phyloP scores from a whole-genome alignment of 2,797 vertebrate species.

The Melopsittacus undulatus region DNA sequence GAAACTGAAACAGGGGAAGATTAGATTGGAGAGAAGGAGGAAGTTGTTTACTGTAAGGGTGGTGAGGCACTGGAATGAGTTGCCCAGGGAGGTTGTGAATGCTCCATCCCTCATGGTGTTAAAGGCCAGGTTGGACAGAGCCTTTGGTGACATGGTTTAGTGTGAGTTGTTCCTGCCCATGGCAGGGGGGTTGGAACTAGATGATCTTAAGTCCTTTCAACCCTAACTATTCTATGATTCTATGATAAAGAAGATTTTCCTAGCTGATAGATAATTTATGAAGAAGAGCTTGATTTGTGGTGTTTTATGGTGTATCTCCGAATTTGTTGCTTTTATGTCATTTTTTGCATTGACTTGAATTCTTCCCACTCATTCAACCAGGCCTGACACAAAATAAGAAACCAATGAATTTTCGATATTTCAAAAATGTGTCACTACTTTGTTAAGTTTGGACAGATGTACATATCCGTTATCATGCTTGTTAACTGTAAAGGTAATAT shows the following conservation, averaged over 20 bases:
- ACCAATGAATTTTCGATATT: neutral
- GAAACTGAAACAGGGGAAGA: too few relatives aligned
- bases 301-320: neutral
- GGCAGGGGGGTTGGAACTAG: too few relatives aligned
- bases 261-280: neutral
- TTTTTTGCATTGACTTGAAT: neutral
- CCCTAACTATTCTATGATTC: too few relatives aligned
- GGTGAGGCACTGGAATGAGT: too few relatives aligned
- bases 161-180: too few relatives aligned
- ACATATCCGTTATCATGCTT: neutral
- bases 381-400: neutral
- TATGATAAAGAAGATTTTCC: neutral
- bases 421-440: neutral
- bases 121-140: too few relatives aligned
- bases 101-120: too few relatives aligned
- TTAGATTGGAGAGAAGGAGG: too few relatives aligned
- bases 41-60: too few relatives aligned
- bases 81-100: too few relatives aligned
- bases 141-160: too few relatives aligned
- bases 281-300: neutral
- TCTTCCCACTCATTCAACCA: neutral
- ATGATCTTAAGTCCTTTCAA: too few relatives aligned
- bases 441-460: neutral
- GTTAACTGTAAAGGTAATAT: neutral
- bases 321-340: neutral